Evolutionary conservation across 35 echinoderm and acorn worm genomes (phyloP).

Genomic region (Ophiothrix spiculata): DNA sequence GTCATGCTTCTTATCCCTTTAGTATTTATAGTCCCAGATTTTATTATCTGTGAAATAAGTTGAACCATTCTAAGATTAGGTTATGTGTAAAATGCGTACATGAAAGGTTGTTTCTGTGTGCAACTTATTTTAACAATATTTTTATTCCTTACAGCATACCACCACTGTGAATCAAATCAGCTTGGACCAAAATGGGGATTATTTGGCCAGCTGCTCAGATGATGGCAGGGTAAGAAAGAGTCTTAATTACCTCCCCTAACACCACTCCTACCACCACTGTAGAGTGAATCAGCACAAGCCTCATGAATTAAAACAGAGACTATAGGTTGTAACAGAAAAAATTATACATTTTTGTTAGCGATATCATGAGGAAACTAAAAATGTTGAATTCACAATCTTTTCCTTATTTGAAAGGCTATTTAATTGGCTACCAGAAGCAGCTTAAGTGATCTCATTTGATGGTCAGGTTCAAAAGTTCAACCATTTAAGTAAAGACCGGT

Average conservation of each 20-base stretch:
- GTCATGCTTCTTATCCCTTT: too few relatives aligned
- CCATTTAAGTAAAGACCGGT: too few relatives aligned
- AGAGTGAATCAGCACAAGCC: conserved; percentile 82
- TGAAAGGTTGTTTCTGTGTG: not conserved
- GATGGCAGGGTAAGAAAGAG: conserved; percentile 82
- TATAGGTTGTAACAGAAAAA: too few relatives aligned
- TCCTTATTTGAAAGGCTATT: too few relatives aligned
- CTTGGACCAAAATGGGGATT: conserved; percentile 81
- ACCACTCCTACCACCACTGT: conserved; percentile 89
- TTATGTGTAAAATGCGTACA: not conserved
- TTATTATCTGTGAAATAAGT: not conserved
- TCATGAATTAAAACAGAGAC: conserved; percentile 74
- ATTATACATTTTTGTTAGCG: too few relatives aligned
- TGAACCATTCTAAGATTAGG: too few relatives aligned
- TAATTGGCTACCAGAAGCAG: too few relatives aligned
- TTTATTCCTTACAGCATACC: conserved; percentile 53
- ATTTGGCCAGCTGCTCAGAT: conserved; percentile 92
- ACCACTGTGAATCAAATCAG: conserved; percentile 98
- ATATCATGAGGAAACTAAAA: too few relatives aligned
- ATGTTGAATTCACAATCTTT: too few relatives aligned
- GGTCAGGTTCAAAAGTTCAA: too few relatives aligned
- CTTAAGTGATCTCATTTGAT: too few relatives aligned
- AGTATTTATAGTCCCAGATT: too few relatives aligned
- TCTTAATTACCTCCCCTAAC: not conserved
- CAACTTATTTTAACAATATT: not conserved